These are phyloP conservation scores for Ochropacha duplaris DNA, from an alignment of 2,888 invertebrate species.

Conservation along the genomic window DNA sequence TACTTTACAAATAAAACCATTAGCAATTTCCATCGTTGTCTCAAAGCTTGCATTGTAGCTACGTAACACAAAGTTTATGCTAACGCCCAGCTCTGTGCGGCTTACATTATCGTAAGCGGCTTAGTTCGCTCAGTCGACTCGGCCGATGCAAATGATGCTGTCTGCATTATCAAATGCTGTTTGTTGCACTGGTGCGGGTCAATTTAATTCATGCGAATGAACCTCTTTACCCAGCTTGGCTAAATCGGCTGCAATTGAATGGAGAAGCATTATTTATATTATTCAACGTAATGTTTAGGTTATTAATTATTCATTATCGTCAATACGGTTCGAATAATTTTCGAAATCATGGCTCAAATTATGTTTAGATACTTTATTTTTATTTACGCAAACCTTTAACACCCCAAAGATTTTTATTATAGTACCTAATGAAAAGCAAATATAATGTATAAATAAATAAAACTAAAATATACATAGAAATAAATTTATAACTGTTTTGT, in stretches of 20 bases:
- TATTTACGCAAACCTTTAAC: too few relatives aligned
- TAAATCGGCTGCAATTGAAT: neutral
- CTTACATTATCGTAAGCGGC: conserved; percentile 54
- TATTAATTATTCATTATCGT: neutral
- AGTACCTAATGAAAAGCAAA: too few relatives aligned
- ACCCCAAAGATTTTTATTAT: too few relatives aligned
- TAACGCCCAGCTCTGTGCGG: conserved; percentile 40
- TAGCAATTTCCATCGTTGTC: conserved; percentile 23
- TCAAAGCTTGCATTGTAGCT: conserved; percentile 14
- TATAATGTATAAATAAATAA: too few relatives aligned
- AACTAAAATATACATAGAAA: too few relatives aligned
- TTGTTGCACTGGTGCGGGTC: conserved; percentile 16
- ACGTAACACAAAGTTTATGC: conserved; percentile 45
- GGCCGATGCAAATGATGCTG: conserved; percentile 41
- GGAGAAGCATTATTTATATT: neutral
- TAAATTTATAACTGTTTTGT: too few relatives aligned
- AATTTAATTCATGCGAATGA: conserved; percentile 15
- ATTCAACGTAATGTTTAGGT: neutral
- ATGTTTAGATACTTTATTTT: too few relatives aligned
- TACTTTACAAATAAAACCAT: conserved; percentile 20
- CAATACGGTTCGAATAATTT: too few relatives aligned
- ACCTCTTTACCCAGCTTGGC: neutral
- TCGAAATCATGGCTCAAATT: too few relatives aligned
- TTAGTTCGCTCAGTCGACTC: conserved; percentile 32
- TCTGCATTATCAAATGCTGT: conserved; percentile 28